Evolutionary conservation across 2,797 vertebrate genomes (phyloP), one percentile per base, ranked within the genome.

Genomic region (Gallinago nigripennis): DNA sequence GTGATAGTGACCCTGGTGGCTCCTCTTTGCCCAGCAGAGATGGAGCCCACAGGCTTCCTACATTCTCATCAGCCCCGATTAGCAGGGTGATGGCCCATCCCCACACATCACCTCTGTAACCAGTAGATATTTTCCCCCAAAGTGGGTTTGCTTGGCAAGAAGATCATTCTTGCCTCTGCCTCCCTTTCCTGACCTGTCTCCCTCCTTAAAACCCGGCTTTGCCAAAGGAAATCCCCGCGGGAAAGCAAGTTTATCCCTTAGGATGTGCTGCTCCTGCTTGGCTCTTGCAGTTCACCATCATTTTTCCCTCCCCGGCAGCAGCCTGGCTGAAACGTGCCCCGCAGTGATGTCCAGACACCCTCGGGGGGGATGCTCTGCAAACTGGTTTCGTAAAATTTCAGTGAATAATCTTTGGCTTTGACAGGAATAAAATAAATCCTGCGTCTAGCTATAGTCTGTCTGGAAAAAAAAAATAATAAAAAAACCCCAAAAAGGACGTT

Each of bases 91-190:
- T 14, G 23, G 30, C 30, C 57, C 45, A 5, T 28, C 56, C 19
- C 27, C 27, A 28, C 53, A 10, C 24, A 5, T 37, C 31, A 1
- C 39, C 48, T 18, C 16, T n/a, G 46, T 0, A 0, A 1, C 0
- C 6, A 28, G 51, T 60, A 61, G 20, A 12, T 35, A 25, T 25
- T 23, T 23, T 35, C 17, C 33, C 33, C 57, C 57, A 25, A 35
- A 35, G 33, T 25, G 57, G 33, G 11, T 58, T 35, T 58, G 23
- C 57, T 35, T 58, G 57, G 57, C 33, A 8, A 12, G 54, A n/a
- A n/a, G 57, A 12, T 35, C 23, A 17, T 46, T 46, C 45, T 46
- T 46, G 45, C 33, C 41, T 56, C n/a, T 57, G 58, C 37, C 17
- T 27, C 25, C 37, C 48, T 50, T 41, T 69, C 79, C 51, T 53